A percentile compares a stretch with the other conserved stretches of the same genome.
These are phyloP conservation scores for Exocentrus adspersus DNA, from an alignment of 2,888 invertebrate genomes.

Conservation along the genomic window DNA sequence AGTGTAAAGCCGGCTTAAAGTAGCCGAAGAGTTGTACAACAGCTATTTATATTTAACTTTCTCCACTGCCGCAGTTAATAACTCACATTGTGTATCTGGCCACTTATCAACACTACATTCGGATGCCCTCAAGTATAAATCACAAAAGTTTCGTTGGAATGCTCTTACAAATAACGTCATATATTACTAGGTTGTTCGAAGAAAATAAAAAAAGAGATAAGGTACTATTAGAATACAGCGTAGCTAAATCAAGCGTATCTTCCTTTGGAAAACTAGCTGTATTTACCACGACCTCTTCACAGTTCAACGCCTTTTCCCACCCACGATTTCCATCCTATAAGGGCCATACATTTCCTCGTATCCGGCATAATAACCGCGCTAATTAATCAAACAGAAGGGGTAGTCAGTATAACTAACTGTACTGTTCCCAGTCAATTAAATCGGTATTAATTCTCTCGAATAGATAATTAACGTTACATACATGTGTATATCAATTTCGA, in stretches of 20 bases:
- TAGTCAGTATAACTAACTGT: not conserved
- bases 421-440: not conserved
- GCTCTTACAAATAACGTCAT: slow-evolving; percentile 4
- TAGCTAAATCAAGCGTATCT: not conserved
- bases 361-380: not conserved
- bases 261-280: not conserved
- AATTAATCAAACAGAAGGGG: not conserved
- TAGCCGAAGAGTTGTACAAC: too few species aligned
- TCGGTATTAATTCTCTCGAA: not conserved
- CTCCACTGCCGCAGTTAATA: not conserved
- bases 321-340: too few species aligned
- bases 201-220: not conserved
- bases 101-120: not conserved
- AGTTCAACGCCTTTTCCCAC: too few species aligned
- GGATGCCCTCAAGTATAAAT: not conserved
- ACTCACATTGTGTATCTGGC: not conserved
- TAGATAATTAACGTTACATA: not conserved
- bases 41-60: too few species aligned
- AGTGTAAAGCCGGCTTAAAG: too few species aligned
- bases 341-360: not conserved
- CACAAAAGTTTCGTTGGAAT: slow-evolving; percentile 7
- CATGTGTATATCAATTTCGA: not conserved
- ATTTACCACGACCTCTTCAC: too few species aligned
- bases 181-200: slow-evolving; percentile 2
- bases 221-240: not conserved